These are phyloP conservation scores for Morpho deidamia DNA, from an alignment of 2,888 invertebrate species.

Conservation along the genomic window DNA sequence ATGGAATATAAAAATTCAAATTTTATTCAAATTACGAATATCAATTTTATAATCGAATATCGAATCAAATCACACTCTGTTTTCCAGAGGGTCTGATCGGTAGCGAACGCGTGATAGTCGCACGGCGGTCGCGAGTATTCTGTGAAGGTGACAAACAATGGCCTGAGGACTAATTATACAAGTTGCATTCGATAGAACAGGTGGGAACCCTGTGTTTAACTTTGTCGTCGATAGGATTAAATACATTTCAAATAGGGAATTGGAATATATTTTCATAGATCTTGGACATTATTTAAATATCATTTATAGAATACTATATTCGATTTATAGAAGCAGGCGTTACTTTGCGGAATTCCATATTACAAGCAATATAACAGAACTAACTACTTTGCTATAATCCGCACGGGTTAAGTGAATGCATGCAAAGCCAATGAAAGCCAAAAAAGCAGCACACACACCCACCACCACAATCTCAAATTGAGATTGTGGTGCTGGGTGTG, in stretches of 20 bases:
- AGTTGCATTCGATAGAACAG: conserved; percentile 53
- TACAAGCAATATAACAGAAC: too few species aligned
- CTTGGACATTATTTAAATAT: too few species aligned
- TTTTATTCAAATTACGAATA: neutral
- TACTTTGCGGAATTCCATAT: too few species aligned
- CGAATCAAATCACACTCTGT: conserved; percentile 31
- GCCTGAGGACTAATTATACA: conserved; percentile 59
- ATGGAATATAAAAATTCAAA: neutral
- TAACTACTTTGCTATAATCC: too few species aligned
- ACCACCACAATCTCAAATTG: too few species aligned
- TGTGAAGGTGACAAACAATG: conserved; percentile 68
- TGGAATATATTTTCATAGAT: neutral
- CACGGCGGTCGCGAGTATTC: conserved; percentile 54
- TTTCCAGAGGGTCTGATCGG: conserved; percentile 38
- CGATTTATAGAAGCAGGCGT: too few species aligned
- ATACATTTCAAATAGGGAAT: neutral
- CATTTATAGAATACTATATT: too few species aligned
- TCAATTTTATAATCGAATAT: neutral
- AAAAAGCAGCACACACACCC: too few species aligned
- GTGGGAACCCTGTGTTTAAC: conserved; percentile 41
- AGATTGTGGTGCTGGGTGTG: too few species aligned
- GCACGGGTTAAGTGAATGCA: too few species aligned
- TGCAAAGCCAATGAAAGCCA: too few species aligned
- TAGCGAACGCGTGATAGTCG: conserved; percentile 47
- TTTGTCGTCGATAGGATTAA: conserved; percentile 1